These are phyloP conservation scores for Discoglossus pictus DNA, from an alignment of 2,797 vertebrate genomes.

Conservation along the genomic window DNA sequence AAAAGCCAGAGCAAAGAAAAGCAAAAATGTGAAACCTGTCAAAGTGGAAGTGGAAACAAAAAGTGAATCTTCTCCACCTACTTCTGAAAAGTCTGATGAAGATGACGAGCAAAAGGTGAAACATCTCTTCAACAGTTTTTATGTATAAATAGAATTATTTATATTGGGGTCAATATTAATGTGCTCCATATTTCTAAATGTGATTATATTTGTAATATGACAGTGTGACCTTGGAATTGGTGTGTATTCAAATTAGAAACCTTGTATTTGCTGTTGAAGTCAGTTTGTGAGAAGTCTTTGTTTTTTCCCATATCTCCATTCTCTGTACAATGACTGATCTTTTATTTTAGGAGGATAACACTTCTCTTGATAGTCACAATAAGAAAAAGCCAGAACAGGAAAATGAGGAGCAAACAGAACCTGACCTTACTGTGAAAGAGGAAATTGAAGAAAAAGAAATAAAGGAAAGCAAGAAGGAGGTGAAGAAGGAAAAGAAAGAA, in stretches of 20 bases:
- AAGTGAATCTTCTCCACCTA: conserved; percentile 85
- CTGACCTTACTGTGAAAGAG: conserved; percentile 76
- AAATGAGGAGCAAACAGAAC: conserved; percentile 73
- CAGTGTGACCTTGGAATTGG: too few relatives aligned
- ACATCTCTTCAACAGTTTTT: too few relatives aligned
- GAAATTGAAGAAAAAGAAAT: conserved; percentile 78
- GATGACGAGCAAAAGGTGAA: conserved; percentile 79
- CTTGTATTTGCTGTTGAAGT: too few relatives aligned
- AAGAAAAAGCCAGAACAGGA: conserved; percentile 81
- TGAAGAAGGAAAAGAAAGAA: conserved; percentile 84
- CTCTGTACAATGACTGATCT: too few relatives aligned
- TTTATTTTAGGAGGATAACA: conserved; percentile 75
- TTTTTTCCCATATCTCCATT: too few relatives aligned
- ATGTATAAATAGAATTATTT: too few relatives aligned
- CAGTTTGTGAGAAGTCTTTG: too few relatives aligned
- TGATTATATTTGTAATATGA: too few relatives aligned
- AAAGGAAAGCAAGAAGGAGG: conserved; percentile 83
- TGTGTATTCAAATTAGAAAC: too few relatives aligned
- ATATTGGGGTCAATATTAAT: too few relatives aligned
- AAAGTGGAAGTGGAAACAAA: conserved; percentile 87
- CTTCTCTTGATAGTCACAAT: conserved; percentile 74
- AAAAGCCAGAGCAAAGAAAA: conserved; percentile 89
- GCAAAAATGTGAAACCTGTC: conserved; percentile 78
- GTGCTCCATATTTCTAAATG: too few relatives aligned
- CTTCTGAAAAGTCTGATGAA: conserved; percentile 90